Evolutionary conservation across 2,113 vertebrate genomes (phyloP).

Genomic region (Gopherus flavomarginatus): DNA sequence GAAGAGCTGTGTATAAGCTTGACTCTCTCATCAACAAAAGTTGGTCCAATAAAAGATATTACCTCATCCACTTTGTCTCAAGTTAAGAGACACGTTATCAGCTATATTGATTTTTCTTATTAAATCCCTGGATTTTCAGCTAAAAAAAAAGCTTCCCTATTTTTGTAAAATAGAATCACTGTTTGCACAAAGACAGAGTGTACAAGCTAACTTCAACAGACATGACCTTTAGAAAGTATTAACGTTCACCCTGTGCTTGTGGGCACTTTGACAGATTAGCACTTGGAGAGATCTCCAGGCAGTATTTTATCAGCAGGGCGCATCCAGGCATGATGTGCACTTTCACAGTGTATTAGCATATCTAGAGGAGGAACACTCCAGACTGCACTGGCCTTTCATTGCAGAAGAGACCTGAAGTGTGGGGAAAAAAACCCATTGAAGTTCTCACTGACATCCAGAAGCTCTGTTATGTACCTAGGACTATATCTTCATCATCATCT

Average conservation of each 20-base stretch:
- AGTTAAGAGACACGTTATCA: background rate
- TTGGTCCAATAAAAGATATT: background rate
- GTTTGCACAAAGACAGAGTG: fast-evolving
- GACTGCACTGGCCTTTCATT: constrained; percentile 48
- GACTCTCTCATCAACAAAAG: background rate
- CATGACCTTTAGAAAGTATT: constrained; percentile 56
- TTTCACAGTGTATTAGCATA: constrained; percentile 68
- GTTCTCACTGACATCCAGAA: constrained; percentile 7
- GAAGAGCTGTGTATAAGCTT: background rate
- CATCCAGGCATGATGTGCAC: constrained; percentile 69
- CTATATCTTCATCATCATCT: background rate
- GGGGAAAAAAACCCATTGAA: background rate
- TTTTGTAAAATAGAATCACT: background rate
- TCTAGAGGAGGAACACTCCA: constrained; percentile 16
- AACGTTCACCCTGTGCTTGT: constrained; percentile 38
- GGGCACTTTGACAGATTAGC: constrained; percentile 59
- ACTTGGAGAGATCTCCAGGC: constrained; percentile 42
- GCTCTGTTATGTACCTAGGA: background rate
- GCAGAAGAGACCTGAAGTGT: background rate
- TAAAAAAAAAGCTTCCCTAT: background rate
- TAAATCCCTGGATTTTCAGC: background rate
- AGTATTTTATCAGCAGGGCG: constrained; percentile 52
- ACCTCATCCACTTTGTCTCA: background rate
- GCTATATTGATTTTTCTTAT: constrained; percentile 9
- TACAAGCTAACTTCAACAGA: constrained; percentile 33